Base-by-base conservation (phyloP, 2,113 vertebrate species). In the Cichladusa arquata region DNA sequence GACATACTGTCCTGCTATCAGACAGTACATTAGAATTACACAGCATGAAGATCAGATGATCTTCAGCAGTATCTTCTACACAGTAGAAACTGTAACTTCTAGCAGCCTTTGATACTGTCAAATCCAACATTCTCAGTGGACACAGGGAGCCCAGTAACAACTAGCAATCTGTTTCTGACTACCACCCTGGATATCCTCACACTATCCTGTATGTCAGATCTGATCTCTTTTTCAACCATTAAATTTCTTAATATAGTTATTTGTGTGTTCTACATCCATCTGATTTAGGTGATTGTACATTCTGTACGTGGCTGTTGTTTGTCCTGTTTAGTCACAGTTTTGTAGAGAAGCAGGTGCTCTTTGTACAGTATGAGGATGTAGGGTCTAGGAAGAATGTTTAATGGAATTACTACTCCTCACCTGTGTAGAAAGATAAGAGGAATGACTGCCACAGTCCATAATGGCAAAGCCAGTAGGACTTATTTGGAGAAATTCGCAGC, bases 311-410 rank as follows among this genome's bases (percentile, higher is more conserved):
- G 14, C 50, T 61, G 11, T n/a, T 73, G 24, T 44, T 73, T 6
- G 1, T 72, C 19, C 13, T 65, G 12, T 51, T 88, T 24, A 40
- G 44, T 58, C 54, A 34, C 53, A 65, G 14, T 61, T 80, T n/a
- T 70, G 1, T 42, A 62, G 23, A 57, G 34, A 54, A 73, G 19
- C 13, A 33, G 22, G 4, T 70, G 81, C 36, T 80, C 17, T 51
- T 2, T 0, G 0, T 66, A 5, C 12, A 11, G 11, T 12, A 7
- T 31, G 19, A n/a, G 28, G 10, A 45, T n/a, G n/a, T 18, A 34
- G 72, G 11, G 8, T 62, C 87, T 60, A 92, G 51, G 45, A 72
- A 31, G 34, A 36, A 51, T 14, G 5, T 64, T 81, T 28, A 69
- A 14, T 6, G 5, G 18, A 28, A 4, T 34, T 81, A 16, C 28